phyloP scores from a whole-genome alignment of 1,140 invertebrate species.

The Nasonia vitripennis region DNA sequence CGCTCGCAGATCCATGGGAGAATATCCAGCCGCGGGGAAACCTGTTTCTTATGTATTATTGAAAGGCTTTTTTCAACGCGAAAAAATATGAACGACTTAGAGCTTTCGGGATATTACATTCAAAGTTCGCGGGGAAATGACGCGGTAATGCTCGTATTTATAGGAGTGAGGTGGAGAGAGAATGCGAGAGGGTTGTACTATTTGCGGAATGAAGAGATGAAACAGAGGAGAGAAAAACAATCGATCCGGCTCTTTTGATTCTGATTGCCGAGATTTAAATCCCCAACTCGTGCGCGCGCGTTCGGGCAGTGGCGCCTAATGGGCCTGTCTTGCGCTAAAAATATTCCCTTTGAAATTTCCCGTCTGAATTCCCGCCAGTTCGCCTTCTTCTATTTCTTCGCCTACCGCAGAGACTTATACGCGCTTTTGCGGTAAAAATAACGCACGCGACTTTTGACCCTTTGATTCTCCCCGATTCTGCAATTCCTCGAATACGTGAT shows the following conservation, averaged over 20 bases:
- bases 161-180: background rate
- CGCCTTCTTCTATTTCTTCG: constrained; percentile 19
- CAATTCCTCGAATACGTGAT: too few relatives aligned
- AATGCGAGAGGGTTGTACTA: background rate
- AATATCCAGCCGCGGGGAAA: background rate
- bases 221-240: constrained; percentile 12
- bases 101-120: too few relatives aligned
- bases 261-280: constrained; percentile 35
- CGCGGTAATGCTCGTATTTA: background rate
- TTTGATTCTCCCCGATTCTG: background rate
- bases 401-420: constrained; percentile 4
- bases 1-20: background rate
- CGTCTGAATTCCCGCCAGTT: constrained; percentile 7
- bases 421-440: constrained; percentile 35
- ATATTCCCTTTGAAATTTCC: constrained; percentile 48
- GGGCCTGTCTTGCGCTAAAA: constrained; percentile 33
- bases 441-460: constrained; percentile 2
- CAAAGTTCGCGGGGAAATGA: background rate
- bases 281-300: background rate
- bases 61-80: background rate
- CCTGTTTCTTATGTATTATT: constrained; percentile 4
- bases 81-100: background rate
- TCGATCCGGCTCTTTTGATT: constrained; percentile 33
- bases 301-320: constrained; percentile 26
- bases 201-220: background rate